Evolutionary conservation across 2,888 invertebrate genomes (phyloP), one percentile per base, ranked within the genome.

Genomic region (Oasisia sp.): DNA sequence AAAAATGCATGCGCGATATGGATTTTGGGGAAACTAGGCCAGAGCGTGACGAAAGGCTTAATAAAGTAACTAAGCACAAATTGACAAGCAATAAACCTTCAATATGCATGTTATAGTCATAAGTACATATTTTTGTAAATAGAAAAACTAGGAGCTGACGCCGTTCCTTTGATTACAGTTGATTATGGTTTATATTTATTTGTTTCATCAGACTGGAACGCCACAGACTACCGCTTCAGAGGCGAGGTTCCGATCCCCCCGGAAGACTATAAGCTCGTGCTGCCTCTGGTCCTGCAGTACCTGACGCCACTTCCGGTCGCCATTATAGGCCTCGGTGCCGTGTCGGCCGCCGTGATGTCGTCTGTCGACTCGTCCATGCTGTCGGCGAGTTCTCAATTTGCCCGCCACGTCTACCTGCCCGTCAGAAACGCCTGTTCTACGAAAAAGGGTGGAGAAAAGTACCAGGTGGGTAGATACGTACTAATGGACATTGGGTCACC

Each of bases 241-340:
- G 90, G 92, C 27, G 50, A 90, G 32, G 27, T 92, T n/a, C 89
- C 89, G 27, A 90, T 92, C 11, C 92, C 92, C 3, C n/a, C 89
- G 0, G 95, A 96, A 27, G 97, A 99, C 97, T 98, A 98, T 0
- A 98, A 98, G 95, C 98, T 99, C 98, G 98, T 99, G 95, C 97
- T 99, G 94, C 99, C 99, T 91, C 97, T 99, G 97, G 99, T 99
- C 91, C 97, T 99, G 95, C 99, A 99, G 96, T 98, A 99, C 96
- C 97, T 99, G 92, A 99, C 99, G 5, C 99, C 99, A 0, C 98
- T 98, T 96, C 98, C 98, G 97, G 98, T 99, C 38, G 98, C 99
- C 3, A 99, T 99, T 97, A 98, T 99, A 96, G 99, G 99, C 27
- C 97, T 99, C 94, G 99, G 99, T 0, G 99, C 99, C 19, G 99